Conservation (phyloP, 2,888 invertebrate species). For the Congeria kusceri region DNA sequence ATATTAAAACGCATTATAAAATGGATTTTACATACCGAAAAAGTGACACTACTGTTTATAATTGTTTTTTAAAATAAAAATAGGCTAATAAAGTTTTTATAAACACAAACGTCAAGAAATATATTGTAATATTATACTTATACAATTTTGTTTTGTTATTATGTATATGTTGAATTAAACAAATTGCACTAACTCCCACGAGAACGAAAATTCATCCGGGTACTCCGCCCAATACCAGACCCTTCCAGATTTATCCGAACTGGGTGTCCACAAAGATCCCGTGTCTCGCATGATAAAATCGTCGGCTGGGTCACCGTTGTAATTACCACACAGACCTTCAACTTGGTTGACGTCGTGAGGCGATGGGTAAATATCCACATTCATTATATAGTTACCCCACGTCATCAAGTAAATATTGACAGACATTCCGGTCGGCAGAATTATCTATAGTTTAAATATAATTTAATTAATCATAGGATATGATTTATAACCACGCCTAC, state of each 20-base stretch:
- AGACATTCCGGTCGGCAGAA: constrained; percentile 23
- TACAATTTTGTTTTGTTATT: too few species aligned
- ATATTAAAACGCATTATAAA: too few species aligned
- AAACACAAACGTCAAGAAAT: too few species aligned
- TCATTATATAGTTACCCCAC: constrained; percentile 20
- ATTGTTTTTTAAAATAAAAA: too few species aligned
- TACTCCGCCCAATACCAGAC: not conserved
- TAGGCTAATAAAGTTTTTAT: too few species aligned
- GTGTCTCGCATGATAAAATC: constrained; percentile 16
- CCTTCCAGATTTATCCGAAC: not conserved
- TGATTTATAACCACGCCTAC: too few species aligned
- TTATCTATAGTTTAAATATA: constrained; percentile 13
- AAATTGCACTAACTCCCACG: constrained; percentile 41
- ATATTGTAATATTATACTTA: too few species aligned
- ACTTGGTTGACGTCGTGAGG: constrained; percentile 14
- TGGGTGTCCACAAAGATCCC: not conserved
- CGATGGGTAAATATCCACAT: constrained; percentile 16
- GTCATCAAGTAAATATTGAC: constrained; percentile 19
- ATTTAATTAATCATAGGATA: too few species aligned
- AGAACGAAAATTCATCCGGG: constrained; percentile 24
- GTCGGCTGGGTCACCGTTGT: constrained; percentile 15
- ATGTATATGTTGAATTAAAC: too few species aligned
- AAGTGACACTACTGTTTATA: too few species aligned
- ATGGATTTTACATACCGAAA: too few species aligned
- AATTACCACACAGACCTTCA: constrained; percentile 33